Conservation (phyloP, 2,888 invertebrate species). For the Aproaerema taeniolella region DNA sequence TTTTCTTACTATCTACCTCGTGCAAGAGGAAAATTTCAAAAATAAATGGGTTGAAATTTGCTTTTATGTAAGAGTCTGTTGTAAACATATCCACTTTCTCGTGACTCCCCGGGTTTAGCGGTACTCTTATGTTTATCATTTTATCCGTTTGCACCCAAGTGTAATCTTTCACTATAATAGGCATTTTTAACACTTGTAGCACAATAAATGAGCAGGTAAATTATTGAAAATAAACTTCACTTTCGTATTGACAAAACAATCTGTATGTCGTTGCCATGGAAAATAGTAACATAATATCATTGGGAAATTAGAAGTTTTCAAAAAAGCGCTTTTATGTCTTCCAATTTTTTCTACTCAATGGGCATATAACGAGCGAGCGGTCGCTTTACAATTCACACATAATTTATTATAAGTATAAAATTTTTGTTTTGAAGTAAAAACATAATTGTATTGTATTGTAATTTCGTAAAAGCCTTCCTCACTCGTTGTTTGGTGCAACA, state of each 20-base stretch:
- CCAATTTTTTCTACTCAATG: too few relatives aligned
- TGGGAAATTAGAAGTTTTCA: too few relatives aligned
- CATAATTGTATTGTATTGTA: too few relatives aligned
- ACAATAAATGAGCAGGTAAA: too few relatives aligned
- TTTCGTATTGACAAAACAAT: neutral
- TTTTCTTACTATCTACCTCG: slow-evolving; percentile 78
- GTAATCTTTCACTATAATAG: slow-evolving; percentile 85
- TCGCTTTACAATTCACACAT: too few relatives aligned
- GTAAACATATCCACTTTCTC: slow-evolving; percentile 84
- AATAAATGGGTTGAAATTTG: slow-evolving; percentile 83
- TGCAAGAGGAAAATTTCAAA: slow-evolving; percentile 85
- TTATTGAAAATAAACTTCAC: neutral
- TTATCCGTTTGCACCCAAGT: slow-evolving; percentile 85
- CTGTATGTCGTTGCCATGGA: neutral
- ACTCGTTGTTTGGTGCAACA: too few relatives aligned
- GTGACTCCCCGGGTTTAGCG: slow-evolving; percentile 76
- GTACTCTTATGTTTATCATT: slow-evolving; percentile 80
- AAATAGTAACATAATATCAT: slow-evolving; percentile 2
- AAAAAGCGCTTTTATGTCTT: too few relatives aligned
- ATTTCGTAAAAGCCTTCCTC: too few relatives aligned
- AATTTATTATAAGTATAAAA: too few relatives aligned
- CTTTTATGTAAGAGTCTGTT: slow-evolving; percentile 83
- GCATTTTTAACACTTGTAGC: slow-evolving; percentile 79
- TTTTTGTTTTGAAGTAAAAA: too few relatives aligned
- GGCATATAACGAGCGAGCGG: too few relatives aligned